Evolutionary conservation across 2,113 vertebrate species (phyloP).

Genomic region (Anser cygnoides): DNA sequence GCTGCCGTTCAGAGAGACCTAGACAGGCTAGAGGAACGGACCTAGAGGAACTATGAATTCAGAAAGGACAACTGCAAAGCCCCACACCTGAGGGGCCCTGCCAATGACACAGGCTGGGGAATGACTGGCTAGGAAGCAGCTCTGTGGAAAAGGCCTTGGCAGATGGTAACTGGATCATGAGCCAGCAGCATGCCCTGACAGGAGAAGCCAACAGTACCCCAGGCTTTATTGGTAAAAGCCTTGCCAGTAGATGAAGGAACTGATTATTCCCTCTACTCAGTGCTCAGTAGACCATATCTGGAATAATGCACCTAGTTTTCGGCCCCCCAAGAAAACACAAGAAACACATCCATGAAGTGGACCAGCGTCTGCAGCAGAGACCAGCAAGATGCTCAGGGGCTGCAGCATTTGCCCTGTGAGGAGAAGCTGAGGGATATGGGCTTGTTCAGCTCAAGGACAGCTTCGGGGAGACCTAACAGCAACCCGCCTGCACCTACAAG

Average conservation of each 20-base stretch:
- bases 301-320: fast-evolving
- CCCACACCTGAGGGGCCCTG: background rate
- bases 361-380: background rate
- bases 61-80: background rate
- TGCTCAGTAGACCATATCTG: background rate
- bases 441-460: background rate
- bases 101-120: background rate
- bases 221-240: background rate
- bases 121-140: background rate
- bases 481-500: background rate
- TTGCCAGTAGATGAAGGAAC: background rate
- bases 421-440: background rate
- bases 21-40: background rate
- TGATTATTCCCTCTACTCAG: background rate
- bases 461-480: background rate
- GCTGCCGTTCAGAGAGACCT: background rate
- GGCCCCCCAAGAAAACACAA: background rate
- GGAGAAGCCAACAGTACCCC: conserved; percentile 27
- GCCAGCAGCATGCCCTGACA: background rate
- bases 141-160: background rate
- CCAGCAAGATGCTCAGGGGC: background rate
- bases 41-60: background rate
- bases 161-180: background rate
- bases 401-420: background rate
- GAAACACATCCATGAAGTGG: background rate